Conservation (phyloP, 35 echinoderm and acorn worm species). For the Amphiura filiformis region DNA sequence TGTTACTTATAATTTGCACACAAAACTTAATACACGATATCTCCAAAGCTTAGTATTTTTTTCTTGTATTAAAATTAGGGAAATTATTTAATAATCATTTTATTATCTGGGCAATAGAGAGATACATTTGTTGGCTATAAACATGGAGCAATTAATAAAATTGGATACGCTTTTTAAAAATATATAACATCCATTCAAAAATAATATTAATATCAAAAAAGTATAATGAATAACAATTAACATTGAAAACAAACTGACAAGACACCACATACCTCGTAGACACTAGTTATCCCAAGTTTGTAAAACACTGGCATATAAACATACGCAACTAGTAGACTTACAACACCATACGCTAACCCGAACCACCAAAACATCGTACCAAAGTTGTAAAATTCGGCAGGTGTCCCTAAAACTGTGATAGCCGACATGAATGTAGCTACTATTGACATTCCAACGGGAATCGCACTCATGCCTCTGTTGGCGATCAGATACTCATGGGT, state of each 20-base stretch:
- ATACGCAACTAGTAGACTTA: neutral
- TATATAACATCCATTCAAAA: no score
- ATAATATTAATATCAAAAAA: no score
- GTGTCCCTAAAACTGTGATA: neutral
- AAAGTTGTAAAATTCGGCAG: neutral
- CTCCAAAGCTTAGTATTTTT: no score
- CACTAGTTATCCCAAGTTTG: neutral
- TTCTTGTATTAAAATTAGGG: no score
- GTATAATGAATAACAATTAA: no score
- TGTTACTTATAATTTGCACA: no score
- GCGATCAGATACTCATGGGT: constrained; percentile 82
- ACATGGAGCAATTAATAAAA: no score
- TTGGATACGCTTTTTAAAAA: no score
- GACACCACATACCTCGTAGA: neutral
- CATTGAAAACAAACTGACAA: neutral
- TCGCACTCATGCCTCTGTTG: constrained; percentile 71
- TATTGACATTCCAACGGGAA: constrained; percentile 69
- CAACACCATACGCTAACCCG: neutral
- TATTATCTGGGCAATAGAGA: no score
- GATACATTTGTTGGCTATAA: no score
- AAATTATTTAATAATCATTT: no score
- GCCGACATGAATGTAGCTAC: constrained; percentile 74
- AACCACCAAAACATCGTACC: neutral
- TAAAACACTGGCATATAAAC: neutral
- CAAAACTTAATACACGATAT: no score